Evolutionary conservation across 2,888 invertebrate genomes (phyloP), one percentile per base, ranked within the genome.

Genomic region (Leucophenga maculata): DNA sequence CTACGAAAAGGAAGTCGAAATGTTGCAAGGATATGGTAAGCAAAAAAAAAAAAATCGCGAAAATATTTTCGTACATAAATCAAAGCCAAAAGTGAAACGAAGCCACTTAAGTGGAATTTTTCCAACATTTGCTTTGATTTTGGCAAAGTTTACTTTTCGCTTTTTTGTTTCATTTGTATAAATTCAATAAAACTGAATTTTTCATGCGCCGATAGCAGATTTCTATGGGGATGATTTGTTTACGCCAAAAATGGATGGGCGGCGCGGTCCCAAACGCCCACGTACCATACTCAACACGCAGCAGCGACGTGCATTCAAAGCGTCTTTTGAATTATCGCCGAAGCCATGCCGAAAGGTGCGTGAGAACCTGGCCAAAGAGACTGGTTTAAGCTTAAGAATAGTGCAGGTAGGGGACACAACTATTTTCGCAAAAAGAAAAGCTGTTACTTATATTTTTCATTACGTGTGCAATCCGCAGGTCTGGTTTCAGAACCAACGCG

Each of bases 291-390:
- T 95, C 59, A 95, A 95, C 62, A 94, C 95, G 1, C 93, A 93
- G 78, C 95, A 95, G 86, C 87, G 95, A 77, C 89, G 94, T 76
- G 94, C 95, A 74, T 95, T 95, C 88, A 95, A 95, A 88, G 93
- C 93, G 48, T 94, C 95, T 18, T 96, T 95, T 88, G 95, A 95
- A 89, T 91, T 94, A 78, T 95, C 94, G 79, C 94, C 95, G 20
- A 95, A 95, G 85, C 95, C 95, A 2, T 95, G 94, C 83, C 89
- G 95, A 78, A 95, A 95, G 90, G 94, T 94, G 54, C 89, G 95
- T 68, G 95, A 95, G 87, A 92, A 93, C 70, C 89, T 95, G 72
- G 95, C 95, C 13, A 94, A 94, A 85, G 95, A 95, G 86, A 95
- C 95, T 0, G 95, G 95, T 13, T 90, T 95, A 67, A 95, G 94